Conservation (phyloP, 2,797 vertebrate species). For the Caiman crocodilus region DNA sequence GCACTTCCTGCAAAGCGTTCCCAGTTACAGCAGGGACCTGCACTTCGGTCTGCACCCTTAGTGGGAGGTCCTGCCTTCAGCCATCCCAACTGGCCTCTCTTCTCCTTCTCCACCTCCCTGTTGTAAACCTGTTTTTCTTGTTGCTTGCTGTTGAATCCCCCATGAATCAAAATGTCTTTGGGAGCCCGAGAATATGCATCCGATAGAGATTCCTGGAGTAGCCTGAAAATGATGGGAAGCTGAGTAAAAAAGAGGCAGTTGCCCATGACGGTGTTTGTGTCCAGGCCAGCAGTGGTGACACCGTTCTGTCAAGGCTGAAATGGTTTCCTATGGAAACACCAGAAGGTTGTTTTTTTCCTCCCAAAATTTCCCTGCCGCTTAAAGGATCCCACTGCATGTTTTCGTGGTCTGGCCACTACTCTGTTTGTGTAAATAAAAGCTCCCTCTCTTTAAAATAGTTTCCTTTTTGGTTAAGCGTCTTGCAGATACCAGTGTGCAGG, state of each 20-base stretch:
- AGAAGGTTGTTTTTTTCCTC: neutral
- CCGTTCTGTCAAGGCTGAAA: neutral
- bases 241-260: neutral
- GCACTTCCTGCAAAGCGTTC: too few species aligned
- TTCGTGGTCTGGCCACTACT: neutral
- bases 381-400: neutral
- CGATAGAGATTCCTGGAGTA: neutral
- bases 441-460: too few species aligned
- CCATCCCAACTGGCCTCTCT: neutral
- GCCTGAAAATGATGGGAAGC: neutral
- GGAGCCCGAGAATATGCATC: neutral
- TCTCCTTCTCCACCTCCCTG: neutral
- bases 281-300: neutral
- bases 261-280: neutral
- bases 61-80: too few species aligned
- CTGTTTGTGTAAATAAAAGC: neutral
- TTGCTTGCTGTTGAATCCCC: neutral
- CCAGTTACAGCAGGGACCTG: too few species aligned
- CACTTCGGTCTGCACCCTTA: too few species aligned
- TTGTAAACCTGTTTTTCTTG: neutral
- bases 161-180: neutral
- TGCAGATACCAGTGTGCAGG: neutral
- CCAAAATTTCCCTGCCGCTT: neutral
- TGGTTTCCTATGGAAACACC: neutral
- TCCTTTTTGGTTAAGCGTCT: neutral